A percentile compares a stretch with the other conserved stretches of the same genome.
These are phyloP conservation scores for Gobiocypris rarus DNA, from an alignment of 2,113 vertebrate genomes.

Conservation along the genomic window DNA sequence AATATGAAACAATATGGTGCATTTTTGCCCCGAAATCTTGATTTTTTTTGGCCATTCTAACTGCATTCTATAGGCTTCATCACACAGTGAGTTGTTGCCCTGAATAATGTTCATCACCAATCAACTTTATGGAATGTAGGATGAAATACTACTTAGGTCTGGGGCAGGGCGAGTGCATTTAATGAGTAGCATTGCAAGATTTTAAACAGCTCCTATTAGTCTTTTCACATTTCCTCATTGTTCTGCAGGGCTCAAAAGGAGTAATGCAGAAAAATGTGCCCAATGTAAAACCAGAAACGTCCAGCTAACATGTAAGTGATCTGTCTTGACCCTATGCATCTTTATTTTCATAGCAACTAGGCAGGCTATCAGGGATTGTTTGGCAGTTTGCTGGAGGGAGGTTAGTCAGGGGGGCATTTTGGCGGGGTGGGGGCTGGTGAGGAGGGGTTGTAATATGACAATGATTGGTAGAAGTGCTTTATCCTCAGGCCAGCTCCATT, in stretches of 20 bases:
- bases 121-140: no score
- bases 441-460: constrained; percentile 61
- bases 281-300: not conserved
- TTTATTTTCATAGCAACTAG: constrained; percentile 53
- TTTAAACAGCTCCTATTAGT: not conserved
- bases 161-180: no score
- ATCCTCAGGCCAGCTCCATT: constrained; percentile 53
- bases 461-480: constrained; percentile 56
- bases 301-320: not conserved
- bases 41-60: no score
- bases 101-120: no score
- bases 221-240: no score
- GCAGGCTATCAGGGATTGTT: constrained; percentile 47
- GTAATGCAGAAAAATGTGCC: constrained; percentile 19
- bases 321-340: constrained; percentile 42
- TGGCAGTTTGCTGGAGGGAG: constrained; percentile 10
- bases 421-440: not conserved
- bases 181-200: no score
- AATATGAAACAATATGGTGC: no score
- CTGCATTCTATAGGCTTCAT: no score
- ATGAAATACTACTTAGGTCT: no score
- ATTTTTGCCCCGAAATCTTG: no score
- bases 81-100: no score
- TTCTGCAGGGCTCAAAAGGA: no score
- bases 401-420: constrained; percentile 12